Evolutionary conservation across 2,888 invertebrate genomes (phyloP).

Genomic region (Lasioglossum figueresi): DNA sequence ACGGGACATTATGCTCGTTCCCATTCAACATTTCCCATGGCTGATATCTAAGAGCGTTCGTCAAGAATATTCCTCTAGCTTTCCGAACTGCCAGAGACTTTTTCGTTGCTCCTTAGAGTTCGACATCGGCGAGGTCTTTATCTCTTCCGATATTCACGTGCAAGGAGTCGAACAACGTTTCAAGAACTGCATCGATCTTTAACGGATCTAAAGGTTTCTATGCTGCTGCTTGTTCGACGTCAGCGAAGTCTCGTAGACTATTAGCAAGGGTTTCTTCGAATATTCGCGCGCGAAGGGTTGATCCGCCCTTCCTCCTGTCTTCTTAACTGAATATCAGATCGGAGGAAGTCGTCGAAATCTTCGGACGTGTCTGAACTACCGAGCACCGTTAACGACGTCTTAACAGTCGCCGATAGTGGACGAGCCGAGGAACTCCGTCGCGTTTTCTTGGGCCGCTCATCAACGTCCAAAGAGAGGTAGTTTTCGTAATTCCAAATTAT

Average conservation of each 20-base stretch:
- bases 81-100: not conserved
- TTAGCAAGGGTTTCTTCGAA: not conserved
- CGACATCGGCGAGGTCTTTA: not conserved
- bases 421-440: slow-evolving; percentile 22
- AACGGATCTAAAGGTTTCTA: not conserved
- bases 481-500: slow-evolving; percentile 72
- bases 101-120: not conserved
- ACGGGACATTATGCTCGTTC: not conserved
- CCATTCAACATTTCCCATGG: not conserved
- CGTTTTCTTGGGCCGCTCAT: slow-evolving; percentile 36
- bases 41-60: not conserved
- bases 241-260: not conserved
- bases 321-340: slow-evolving; percentile 15
- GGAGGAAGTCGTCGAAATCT: slow-evolving; percentile 14
- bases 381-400: slow-evolving; percentile 18
- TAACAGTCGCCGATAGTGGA: slow-evolving; percentile 40
- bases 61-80: not conserved
- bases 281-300: not conserved
- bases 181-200: not conserved
- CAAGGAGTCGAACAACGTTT: not conserved
- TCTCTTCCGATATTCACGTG: not conserved
- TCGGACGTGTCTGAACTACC: slow-evolving; percentile 43
- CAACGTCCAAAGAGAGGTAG: slow-evolving; percentile 45
- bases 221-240: not conserved
- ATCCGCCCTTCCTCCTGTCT: not conserved